These are phyloP conservation scores for Andrena chrysosceles DNA, from an alignment of 2,888 invertebrate genomes.

Conservation along the genomic window DNA sequence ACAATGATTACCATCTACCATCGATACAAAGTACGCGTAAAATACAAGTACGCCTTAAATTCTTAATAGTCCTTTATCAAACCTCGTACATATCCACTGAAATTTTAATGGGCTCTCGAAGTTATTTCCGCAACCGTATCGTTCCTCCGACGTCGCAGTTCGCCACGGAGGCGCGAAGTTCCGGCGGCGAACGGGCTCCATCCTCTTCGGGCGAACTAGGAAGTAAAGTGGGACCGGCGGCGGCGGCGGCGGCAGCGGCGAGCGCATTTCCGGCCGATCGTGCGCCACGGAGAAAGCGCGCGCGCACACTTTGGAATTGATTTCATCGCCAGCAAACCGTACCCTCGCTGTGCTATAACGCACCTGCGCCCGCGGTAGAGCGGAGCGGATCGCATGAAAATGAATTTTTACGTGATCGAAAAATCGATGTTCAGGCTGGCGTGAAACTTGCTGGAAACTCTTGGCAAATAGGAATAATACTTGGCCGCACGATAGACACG, in stretches of 20 bases:
- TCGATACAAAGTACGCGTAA: no score
- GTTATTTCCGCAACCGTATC: not conserved
- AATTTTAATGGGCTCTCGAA: not conserved
- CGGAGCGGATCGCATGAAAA: constrained; percentile 48
- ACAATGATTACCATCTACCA: no score
- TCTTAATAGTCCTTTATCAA: not conserved
- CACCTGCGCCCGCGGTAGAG: constrained; percentile 38
- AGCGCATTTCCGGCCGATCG: constrained; percentile 75
- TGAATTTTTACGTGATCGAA: constrained; percentile 61
- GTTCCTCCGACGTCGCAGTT: not conserved
- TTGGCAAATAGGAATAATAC: constrained; percentile 54
- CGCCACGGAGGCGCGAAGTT: not conserved
- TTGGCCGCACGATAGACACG: constrained; percentile 41
- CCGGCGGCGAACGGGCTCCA: not conserved
- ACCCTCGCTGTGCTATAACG: constrained; percentile 46
- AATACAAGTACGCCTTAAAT: no score
- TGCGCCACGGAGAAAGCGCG: constrained; percentile 74
- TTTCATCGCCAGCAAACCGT: constrained; percentile 73
- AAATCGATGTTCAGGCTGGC: constrained; percentile 54
- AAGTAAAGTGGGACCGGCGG: constrained; percentile 28
- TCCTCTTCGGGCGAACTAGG: constrained; percentile 30
- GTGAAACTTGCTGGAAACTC: constrained; percentile 55
- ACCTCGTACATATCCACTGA: not conserved
- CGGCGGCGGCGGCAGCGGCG: not conserved
- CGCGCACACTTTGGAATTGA: constrained; percentile 74